These are phyloP conservation scores for Mamestra configurata DNA, from an alignment of 1,140 invertebrate species.

Conservation along the genomic window DNA sequence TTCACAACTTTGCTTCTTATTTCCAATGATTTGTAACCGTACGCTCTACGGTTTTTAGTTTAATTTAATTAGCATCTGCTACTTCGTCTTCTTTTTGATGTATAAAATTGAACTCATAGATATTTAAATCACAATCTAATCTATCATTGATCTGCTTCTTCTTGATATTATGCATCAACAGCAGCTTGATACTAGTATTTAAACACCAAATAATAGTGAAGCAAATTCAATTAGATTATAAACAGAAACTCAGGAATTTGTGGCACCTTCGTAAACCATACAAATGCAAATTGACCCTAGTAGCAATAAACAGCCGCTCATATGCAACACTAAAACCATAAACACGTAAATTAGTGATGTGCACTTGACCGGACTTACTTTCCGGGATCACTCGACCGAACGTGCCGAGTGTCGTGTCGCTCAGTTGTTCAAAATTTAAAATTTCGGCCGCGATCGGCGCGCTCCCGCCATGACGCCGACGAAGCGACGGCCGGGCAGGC, in stretches of 20 bases:
- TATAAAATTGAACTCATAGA: background rate
- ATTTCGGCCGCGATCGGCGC: constrained; percentile 63
- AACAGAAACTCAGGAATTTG: constrained; percentile 8
- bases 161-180: background rate
- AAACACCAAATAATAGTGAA: background rate
- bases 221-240: background rate
- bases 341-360: constrained; percentile 55
- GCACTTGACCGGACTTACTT: constrained; percentile 46
- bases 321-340: constrained; percentile 44
- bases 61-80: background rate
- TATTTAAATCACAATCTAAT: background rate
- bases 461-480: constrained; percentile 57
- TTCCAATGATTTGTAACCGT: constrained; percentile 17
- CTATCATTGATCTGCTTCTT: background rate
- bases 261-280: constrained; percentile 17
- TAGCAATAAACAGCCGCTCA: constrained; percentile 24
- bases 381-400: constrained; percentile 32
- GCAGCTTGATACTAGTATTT: background rate
- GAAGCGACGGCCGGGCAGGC: constrained; percentile 68
- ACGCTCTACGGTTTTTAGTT: background rate
- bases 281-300: constrained; percentile 15
- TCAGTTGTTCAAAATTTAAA: constrained; percentile 67
- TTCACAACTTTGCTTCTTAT: constrained; percentile 31
- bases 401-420: constrained; percentile 59
- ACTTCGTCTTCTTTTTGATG: background rate